A percentile compares a stretch with the other conserved stretches of the same genome.
phyloP scores from a whole-genome alignment of 2,888 invertebrate genomes.

The Volucella inflata region DNA sequence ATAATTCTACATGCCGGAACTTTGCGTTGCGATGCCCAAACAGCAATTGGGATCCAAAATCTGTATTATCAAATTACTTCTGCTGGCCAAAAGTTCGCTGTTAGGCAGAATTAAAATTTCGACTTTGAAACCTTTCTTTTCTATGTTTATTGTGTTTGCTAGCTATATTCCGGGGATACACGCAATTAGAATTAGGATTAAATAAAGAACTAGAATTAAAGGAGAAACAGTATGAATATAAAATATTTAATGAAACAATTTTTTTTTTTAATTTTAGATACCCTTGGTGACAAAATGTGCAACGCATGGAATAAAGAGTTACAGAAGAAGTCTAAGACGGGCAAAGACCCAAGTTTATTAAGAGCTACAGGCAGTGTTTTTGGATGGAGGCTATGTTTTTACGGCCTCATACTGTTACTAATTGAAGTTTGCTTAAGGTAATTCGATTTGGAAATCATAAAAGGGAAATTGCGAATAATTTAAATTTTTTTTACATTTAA shows the following conservation, averaged over 20 bases:
- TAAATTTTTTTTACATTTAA: conserved; percentile 78
- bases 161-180: too few relatives aligned
- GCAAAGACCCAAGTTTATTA: conserved; percentile 83
- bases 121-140: too few relatives aligned
- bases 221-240: not conserved
- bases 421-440: conserved; percentile 87
- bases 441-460: conserved; percentile 59
- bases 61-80: too few relatives aligned
- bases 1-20: too few relatives aligned
- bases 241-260: not conserved
- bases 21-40: too few relatives aligned
- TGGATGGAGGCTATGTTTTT: conserved; percentile 85
- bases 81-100: too few relatives aligned
- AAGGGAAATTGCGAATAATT: not conserved
- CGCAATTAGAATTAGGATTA: too few relatives aligned
- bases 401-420: conserved; percentile 86
- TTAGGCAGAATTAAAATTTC: too few relatives aligned
- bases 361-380: conserved; percentile 85
- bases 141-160: too few relatives aligned
- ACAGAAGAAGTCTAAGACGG: conserved; percentile 80
- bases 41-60: too few relatives aligned
- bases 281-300: conserved; percentile 86
- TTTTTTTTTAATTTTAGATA: conserved; percentile 78
- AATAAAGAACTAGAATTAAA: not conserved
- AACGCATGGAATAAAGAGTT: conserved; percentile 86